A percentile compares a stretch with the other conserved stretches of the same genome.
Conservation (phyloP, 2,797 vertebrate genomes). For the Pipistrellus kuhlii region DNA sequence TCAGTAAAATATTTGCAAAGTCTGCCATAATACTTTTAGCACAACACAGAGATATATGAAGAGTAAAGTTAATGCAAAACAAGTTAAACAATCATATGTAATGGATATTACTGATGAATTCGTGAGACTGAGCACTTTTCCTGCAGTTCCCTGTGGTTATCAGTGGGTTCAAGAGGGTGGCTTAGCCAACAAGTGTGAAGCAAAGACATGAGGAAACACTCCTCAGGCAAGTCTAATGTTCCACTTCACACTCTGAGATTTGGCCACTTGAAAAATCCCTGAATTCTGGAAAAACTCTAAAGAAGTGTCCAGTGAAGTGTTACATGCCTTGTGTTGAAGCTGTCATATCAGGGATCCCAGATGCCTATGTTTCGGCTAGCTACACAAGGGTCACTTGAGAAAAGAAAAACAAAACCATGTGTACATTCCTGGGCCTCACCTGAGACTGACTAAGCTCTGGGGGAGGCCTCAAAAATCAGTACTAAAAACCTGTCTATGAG, state of each 20-base stretch:
- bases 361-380: background rate
- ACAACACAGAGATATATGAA: background rate
- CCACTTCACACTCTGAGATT: background rate
- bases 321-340: background rate
- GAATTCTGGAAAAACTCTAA: conserved; percentile 16
- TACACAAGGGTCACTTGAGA: background rate
- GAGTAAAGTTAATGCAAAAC: conserved; percentile 1
- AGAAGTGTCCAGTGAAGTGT: background rate
- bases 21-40: background rate
- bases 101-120: background rate
- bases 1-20: conserved; percentile 1
- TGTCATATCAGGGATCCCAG: background rate
- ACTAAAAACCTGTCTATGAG: background rate
- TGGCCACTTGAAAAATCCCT: background rate
- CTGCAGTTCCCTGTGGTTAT: background rate
- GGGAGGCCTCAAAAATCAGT: background rate
- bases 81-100: background rate
- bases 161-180: background rate
- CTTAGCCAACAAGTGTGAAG: background rate
- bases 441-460: background rate
- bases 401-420: background rate
- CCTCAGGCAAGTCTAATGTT: background rate
- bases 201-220: background rate
- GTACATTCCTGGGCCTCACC: background rate
- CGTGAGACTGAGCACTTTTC: background rate